Evolutionary conservation across 2,888 invertebrate species (phyloP).

Genomic region (Neria commutata): DNA sequence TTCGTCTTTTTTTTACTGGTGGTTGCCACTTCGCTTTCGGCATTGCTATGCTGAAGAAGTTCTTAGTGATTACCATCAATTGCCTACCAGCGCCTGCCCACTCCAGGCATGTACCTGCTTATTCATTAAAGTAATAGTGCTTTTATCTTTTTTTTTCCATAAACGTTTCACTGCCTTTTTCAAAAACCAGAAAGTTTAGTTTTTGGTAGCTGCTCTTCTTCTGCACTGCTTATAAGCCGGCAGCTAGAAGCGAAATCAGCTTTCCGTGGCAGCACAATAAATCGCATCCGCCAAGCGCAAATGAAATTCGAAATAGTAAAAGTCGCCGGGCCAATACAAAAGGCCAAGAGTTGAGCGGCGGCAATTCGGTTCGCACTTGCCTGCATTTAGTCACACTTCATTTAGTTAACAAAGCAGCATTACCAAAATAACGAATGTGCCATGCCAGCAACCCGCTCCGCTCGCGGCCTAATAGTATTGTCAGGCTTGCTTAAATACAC

Average conservation of each 20-base stretch:
- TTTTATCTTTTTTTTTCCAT: neutral
- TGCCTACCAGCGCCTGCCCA: neutral
- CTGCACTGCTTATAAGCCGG: too few species aligned
- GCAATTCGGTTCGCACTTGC: neutral
- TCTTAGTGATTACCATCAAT: conserved; percentile 9
- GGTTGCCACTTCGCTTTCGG: conserved; percentile 17
- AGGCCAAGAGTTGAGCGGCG: too few species aligned
- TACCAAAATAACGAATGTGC: too few species aligned
- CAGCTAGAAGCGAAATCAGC: too few species aligned
- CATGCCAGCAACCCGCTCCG: too few species aligned
- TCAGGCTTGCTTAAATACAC: too few species aligned
- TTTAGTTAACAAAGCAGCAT: conserved; percentile 11
- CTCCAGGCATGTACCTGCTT: conserved; percentile 6
- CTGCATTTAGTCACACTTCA: conserved; percentile 8
- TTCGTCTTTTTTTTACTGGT: neutral
- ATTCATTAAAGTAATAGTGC: neutral
- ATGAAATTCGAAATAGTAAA: too few species aligned
- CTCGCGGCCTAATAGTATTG: neutral
- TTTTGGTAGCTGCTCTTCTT: too few species aligned
- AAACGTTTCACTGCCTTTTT: neutral
- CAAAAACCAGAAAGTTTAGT: neutral
- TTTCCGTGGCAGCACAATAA: neutral
- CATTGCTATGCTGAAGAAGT: conserved; percentile 10
- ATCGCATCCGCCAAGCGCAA: neutral
- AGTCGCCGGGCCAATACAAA: neutral